phyloP scores from a whole-genome alignment of 2,113 vertebrate species.

The Grammomys dolichurus region DNA sequence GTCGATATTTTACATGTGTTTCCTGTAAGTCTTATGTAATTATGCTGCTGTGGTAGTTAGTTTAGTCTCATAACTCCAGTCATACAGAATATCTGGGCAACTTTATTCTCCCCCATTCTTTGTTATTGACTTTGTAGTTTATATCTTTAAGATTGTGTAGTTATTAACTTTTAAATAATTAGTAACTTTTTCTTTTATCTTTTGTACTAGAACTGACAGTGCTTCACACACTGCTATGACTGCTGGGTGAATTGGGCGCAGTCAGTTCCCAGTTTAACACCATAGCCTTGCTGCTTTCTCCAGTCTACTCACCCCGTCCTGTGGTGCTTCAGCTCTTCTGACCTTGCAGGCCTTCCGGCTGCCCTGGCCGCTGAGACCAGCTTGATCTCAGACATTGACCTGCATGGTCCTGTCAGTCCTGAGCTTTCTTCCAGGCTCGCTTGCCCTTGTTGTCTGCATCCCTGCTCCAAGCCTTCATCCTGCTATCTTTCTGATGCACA shows the following conservation, averaged over 20 bases:
- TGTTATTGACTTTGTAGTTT: not conserved
- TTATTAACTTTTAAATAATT: not conserved
- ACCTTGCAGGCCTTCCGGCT: not conserved
- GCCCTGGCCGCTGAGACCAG: not conserved
- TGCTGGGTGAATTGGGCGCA: not conserved
- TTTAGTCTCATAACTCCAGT: not conserved
- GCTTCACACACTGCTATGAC: not conserved
- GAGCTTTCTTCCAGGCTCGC: not conserved
- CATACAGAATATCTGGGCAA: not conserved
- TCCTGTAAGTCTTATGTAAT: not conserved
- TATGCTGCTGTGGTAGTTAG: not conserved
- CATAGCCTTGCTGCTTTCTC: not conserved
- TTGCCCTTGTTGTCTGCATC: not conserved
- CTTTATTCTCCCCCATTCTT: not conserved
- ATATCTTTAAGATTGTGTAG: not conserved
- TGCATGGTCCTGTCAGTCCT: not conserved
- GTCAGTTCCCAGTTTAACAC: not conserved
- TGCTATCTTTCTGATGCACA: not conserved
- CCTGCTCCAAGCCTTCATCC: not conserved
- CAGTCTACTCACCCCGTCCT: not conserved
- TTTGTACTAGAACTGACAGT: not conserved
- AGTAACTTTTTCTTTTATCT: not conserved
- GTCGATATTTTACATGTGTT: not conserved
- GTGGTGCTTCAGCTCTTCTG: not conserved
- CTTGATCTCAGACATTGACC: not conserved